Base-by-base conservation (phyloP, 2,113 vertebrate genomes). In the Carettochelys insculpta region DNA sequence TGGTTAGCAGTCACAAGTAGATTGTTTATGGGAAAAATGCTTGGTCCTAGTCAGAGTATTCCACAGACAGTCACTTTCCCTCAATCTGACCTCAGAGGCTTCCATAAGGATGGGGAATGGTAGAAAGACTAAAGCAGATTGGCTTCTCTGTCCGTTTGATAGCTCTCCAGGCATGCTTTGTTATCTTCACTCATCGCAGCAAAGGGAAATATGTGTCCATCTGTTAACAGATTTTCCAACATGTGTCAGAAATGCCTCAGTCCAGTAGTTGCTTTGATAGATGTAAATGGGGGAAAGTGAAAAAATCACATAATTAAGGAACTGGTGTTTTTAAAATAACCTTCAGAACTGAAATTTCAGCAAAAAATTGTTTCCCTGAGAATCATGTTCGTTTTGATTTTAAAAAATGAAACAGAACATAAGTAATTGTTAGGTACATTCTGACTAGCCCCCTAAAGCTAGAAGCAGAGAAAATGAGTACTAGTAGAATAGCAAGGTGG, bases 181-280 rank as follows among this genome's bases (percentile, higher is more conserved):
- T 89, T 92, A 38, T 43, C 73, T 43, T 87, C 71, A 54, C 34
- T 81, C 89, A 52, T 53, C 78, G 50, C 52, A 38, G 47, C 51
- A 34, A 22, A 86, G 43, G 85, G 73, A 14, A 89, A 41, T 76
- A 84, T 91, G 89, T 91, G 88, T 76, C 75, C 45, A 38, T 58
- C 92, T 89, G 65, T 92, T 94, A 83, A 68, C 65, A 85, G 78
- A 68, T 79, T 90, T 96, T 89, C 48, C 81, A 71, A 86, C 41
- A 73, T 77, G 73, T 80, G 54, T 43, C n/a, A 53, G 48, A 58
- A 56, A 83, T 93, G 45, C 53, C 86, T 71, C 84, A 88, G 47
- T 87, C 41, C 81, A 87, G 90, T 80, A 90, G 80, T 89, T 83
- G 77, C 0, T 1, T 73, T 93, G 90, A 90, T 76, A 71, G 81